Base-by-base conservation (phyloP, 1,140 invertebrate genomes). In the Dendroctonus valens region DNA sequence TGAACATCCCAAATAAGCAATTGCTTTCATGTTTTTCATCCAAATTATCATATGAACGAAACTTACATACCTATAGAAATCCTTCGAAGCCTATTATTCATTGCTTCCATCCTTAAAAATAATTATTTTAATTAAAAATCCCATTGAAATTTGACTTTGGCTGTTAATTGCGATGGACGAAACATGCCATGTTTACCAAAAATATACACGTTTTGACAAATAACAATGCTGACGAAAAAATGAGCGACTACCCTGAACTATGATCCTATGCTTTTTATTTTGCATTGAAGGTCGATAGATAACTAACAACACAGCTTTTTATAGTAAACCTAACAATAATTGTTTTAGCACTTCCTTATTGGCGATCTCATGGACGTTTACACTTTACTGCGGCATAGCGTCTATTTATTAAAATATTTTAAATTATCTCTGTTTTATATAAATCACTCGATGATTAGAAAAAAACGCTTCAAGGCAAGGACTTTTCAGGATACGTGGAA, bases 361-460 rank as follows among this genome's bases (percentile, higher is more conserved):
- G 60, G 51, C 60, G 60, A 63, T 54, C 50, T 63, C 60, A 54
- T 44, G 60, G 60, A 63, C 60, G 41, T 54, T 63, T 63, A 46
- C 60, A 63, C 41, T 63, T 63, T 54, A 63, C 60, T 41, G 46
- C 46, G 50, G 51, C n/a, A 63, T 53, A 11, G 51, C 59, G 48
- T 60, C 59, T 40, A 60, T 51, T 63, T 63, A 63, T 63, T 63
- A 63, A 63, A 63, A 63, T 63, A 63, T 63, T 63, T 63, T 50
- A 53, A 63, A 63, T 63, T 63, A 63, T 63, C 60, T 39, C 15
- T 26, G 26, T 63, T 63, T 54, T 63, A 63, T 63, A 63, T 63
- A 63, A 63, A 63, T 63, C 51, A 53, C 26, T 54, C 41, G n/a
- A 9, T 39, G 50, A 63, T 63, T 63, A 63, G 39, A 51, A 54